Evolutionary conservation across 2,888 invertebrate species (phyloP), one percentile per base, ranked within the genome.

Genomic region (Hemithea aestivaria): DNA sequence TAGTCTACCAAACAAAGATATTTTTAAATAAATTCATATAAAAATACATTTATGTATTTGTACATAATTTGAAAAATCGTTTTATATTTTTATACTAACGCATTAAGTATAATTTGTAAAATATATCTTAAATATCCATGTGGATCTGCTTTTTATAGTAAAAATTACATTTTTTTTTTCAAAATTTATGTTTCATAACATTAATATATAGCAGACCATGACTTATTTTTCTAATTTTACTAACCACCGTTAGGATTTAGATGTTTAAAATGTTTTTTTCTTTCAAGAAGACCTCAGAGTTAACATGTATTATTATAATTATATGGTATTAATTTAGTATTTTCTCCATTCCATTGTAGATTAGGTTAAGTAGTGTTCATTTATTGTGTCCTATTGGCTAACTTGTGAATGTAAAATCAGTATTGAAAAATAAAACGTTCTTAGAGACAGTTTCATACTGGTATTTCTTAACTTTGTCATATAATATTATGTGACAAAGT

Each of bases 321-420:
- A 5, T 16, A 16, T 16, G 16, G 16, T 16, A 16, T 16, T 16
- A 16, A n/a, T 23, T 25, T 43, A 40, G 22, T 30, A 51, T 55
- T 62, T 40, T 48, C 34, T 66, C 58, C 74, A 73, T 71, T 73
- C 73, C 71, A 68, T 67, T 66, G 61, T 53, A 40, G 59, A 53
- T 51, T 57, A 36, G 28, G 7, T 26, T 60, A 53, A 46, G 45
- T 56, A 51, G 59, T 65, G 62, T 67, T 64, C 62, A 60, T 44
- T 48, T 44, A 27, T 27, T 36, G 35, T 35, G 21, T 26, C n/a
- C 10, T 27, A 22, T 29, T 11, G 20, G 23, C 12, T 20, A 12
- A 1, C 20, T 9, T 30, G 10, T 30, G 2, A 22, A 20, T 25
- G 2, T 35, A 27, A 27, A n/a, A n/a, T n/a, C n/a, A n/a, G n/a